Evolutionary conservation across 1,140 invertebrate genomes (phyloP), one percentile per base, ranked within the genome.

Genomic region (Pseudomyrmex pallidus): DNA sequence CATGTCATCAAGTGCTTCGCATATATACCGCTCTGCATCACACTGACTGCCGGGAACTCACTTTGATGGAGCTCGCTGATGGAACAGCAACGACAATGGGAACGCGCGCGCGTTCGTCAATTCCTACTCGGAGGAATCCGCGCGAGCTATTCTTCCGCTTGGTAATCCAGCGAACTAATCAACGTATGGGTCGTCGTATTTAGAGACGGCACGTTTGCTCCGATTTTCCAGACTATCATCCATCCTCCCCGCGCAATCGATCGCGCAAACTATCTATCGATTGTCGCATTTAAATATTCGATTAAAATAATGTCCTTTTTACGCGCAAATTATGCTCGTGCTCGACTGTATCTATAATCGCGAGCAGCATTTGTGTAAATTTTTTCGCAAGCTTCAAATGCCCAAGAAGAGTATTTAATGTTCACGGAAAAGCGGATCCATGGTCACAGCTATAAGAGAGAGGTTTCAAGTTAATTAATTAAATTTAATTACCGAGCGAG

Each of bases 1-100:
- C 82, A 84, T 84, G 74, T 67, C 82, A 84, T 84, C 82, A 84
- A 78, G 70, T 72, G 82, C 74, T 74, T 87, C 82, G 73, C 82
- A 82, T 87, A 87, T 87, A 87, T 87, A 80, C 68, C 63, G 10
- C 74, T 78, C 22, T 54, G 54, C 66, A 46, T 20, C 35, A 35
- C 35, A 68, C 17, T 52, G 66, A 80, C 35, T 80, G 54, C 15
- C 12, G n/a, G 8, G 17, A 70, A 70, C 76, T 80, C 76, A 50
- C 44, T 80, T 70, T 70, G 52, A 80, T 54, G 54, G 74, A 54
- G 25, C 74, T 59, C 66, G 54, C 54, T 80, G 76, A 80, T 80
- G 66, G 76, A 61, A 80, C 54, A 80, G 54, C 64, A 54, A 80
- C 22, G 22, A 80, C 66, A 80, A 80, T 80, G 66, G 54, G 12